phyloP scores from a whole-genome alignment of 2,797 vertebrate species.

The Peromyscus nudipes region DNA sequence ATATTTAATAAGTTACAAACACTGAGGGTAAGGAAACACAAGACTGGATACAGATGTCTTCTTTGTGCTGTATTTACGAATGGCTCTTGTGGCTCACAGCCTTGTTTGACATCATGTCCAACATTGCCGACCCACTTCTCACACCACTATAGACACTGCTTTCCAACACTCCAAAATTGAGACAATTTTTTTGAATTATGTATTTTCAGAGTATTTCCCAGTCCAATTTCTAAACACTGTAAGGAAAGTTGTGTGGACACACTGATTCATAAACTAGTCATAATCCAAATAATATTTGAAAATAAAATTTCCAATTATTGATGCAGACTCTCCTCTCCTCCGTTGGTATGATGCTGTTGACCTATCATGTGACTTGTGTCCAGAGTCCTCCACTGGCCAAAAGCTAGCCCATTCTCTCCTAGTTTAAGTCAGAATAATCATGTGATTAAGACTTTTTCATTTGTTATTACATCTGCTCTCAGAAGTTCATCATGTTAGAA shows the following conservation, averaged over 20 bases:
- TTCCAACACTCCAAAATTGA: neutral
- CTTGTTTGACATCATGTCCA: neutral
- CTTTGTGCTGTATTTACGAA: neutral
- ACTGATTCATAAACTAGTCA: neutral
- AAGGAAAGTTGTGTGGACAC: neutral
- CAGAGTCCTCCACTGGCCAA: neutral
- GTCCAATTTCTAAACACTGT: neutral
- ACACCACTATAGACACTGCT: neutral
- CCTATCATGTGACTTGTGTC: neutral
- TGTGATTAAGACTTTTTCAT: neutral
- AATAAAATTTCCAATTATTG: slow-evolving; percentile 25
- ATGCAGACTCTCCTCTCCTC: neutral
- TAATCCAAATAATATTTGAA: slow-evolving; percentile 45
- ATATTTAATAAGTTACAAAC: neutral
- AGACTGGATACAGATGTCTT: neutral
- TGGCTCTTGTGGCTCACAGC: neutral
- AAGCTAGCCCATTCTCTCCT: neutral
- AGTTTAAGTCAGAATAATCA: neutral
- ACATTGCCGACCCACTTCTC: neutral
- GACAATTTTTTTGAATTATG: neutral
- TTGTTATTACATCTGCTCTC: neutral
- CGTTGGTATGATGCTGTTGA: neutral
- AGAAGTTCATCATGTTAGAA: slow-evolving; percentile 1
- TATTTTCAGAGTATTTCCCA: slow-evolving; percentile 7
- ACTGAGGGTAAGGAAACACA: neutral